phyloP scores from a whole-genome alignment of 2,888 invertebrate genomes.

The Galeruca laticollis region DNA sequence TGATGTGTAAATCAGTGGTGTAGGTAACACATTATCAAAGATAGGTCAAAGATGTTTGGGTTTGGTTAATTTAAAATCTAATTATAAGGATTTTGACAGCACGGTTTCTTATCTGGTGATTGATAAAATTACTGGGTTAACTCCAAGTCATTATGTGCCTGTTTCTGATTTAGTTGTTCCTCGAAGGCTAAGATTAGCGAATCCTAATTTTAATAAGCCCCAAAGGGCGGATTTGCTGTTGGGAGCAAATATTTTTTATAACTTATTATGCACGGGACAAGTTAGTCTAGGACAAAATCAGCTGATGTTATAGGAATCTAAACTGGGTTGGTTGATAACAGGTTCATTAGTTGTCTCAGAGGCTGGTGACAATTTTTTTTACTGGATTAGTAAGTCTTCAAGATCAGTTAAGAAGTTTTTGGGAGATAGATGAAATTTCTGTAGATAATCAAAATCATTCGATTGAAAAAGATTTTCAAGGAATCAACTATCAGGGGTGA shows the following conservation, averaged over 20 bases:
- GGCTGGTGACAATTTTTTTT: no score
- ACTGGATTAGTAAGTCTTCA: no score
- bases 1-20: conserved; percentile 6
- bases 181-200: no score
- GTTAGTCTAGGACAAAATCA: no score
- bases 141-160: conserved; percentile 6
- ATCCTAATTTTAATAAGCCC: no score
- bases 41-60: conserved; percentile 10
- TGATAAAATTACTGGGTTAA: conserved; percentile 13
- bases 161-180: no score
- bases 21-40: neutral
- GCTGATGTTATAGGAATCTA: no score
- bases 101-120: conserved; percentile 19
- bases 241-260: no score
- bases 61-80: conserved; percentile 1
- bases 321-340: no score
- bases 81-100: conserved; percentile 5
- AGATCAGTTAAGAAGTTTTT: conserved; percentile 30
- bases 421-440: conserved; percentile 29
- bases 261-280: no score
- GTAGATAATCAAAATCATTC: conserved; percentile 3
- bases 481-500: conserved; percentile 14
- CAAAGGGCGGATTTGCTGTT: no score
- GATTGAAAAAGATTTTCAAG: conserved; percentile 19
- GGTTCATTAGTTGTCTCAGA: no score